Evolutionary conservation across 1,140 invertebrate genomes (phyloP), one percentile per base, ranked within the genome.

Genomic region (Cydia pomonella): DNA sequence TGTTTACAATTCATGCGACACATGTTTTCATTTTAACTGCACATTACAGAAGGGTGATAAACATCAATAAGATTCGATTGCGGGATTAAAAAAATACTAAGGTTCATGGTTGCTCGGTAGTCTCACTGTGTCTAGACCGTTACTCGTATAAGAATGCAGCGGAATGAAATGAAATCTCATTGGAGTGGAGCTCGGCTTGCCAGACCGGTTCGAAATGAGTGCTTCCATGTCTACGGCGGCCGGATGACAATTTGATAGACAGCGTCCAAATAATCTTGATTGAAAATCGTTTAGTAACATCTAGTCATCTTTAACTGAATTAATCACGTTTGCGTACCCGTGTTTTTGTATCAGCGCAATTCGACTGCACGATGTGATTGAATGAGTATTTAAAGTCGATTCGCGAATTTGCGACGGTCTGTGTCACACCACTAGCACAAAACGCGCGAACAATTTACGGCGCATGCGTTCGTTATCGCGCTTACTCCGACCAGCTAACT

Each of bases 111-210:
- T 76, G 73, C 63, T 71, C 81, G 76, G 79, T 76, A 75, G 77
- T 83, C 82, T 82, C 79, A 78, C 75, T 78, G 79, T 74, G 81
- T 82, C 82, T 87, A 84, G 85, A 84, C 91, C 89, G 89, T 92
- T 92, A 92, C 80, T 87, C 84, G 82, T 82, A 83, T 88, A 90
- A 89, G 89, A 92, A 91, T 92, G 88, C 88, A 89, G 85, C 83
- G 89, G 87, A 88, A 90, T 88, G 87, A 91, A 91, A 91, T 86
- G 87, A 89, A 92, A 92, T 92, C 85, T 91, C 88, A 91, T 92
- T 91, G 88, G 89, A 87, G 89, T 88, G 81, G 76, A 83, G 84
- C 84, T 85, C 72, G 78, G 82, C 83, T 80, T 76, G 84, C 79
- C 75, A 78, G 86, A 91, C 89, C 88, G 89, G 91, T 91, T 91